Conservation (phyloP, 2,113 vertebrate species). For the Brevimyrus niger region DNA sequence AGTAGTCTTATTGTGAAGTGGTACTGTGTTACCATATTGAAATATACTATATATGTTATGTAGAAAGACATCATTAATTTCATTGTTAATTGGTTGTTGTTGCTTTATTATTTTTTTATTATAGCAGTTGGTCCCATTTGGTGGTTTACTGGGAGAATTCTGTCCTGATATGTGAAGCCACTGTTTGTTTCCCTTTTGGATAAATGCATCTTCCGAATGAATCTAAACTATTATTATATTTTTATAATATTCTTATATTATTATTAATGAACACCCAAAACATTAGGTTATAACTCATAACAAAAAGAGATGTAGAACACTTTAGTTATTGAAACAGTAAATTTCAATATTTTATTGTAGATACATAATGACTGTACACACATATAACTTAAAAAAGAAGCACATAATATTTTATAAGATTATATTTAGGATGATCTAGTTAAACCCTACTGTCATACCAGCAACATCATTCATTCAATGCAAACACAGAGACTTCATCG, state of each 20-base stretch:
- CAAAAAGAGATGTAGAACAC: background rate
- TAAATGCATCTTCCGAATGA: background rate
- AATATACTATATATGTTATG: background rate
- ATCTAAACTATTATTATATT: background rate
- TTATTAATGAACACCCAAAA: background rate
- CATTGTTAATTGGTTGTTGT: background rate
- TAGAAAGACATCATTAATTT: background rate
- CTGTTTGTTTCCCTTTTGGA: background rate
- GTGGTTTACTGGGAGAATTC: background rate
- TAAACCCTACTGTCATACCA: background rate
- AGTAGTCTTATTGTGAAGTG: background rate
- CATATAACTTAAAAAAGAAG: too few relatives aligned
- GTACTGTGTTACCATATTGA: background rate
- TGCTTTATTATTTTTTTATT: background rate
- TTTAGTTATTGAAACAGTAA: background rate
- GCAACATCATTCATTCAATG: background rate
- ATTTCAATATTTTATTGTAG: background rate
- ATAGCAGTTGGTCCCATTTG: background rate
- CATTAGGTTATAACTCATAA: background rate
- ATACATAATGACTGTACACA: background rate
- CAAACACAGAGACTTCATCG: background rate
- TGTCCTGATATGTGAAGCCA: background rate
- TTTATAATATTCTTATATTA: background rate
- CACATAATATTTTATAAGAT: background rate
- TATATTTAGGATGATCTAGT: background rate